Conservation (phyloP, 2,888 invertebrate genomes). For the Lamellibrachia satsuma region DNA sequence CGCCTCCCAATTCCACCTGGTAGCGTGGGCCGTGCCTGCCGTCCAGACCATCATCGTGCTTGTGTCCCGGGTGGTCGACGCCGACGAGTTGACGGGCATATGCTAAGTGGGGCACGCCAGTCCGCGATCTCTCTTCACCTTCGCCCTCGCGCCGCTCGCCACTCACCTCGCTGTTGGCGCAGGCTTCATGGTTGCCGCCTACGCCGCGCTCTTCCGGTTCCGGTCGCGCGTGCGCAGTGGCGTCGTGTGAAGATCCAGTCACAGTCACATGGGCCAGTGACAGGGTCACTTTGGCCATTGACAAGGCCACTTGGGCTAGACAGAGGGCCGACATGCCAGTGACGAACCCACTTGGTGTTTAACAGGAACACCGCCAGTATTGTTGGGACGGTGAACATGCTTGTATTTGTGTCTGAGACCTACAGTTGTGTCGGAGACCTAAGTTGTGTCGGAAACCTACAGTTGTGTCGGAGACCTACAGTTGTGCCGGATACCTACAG, state of each 20-base stretch:
- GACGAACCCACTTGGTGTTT: not conserved
- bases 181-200: constrained; percentile 77
- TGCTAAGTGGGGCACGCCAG: constrained; percentile 68
- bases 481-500: too few species aligned
- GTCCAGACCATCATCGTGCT: constrained; percentile 88
- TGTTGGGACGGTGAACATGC: not conserved
- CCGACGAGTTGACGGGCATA: constrained; percentile 90
- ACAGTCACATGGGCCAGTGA: not conserved
- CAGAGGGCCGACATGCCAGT: not conserved
- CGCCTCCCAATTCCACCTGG: constrained; percentile 78
- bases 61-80: constrained; percentile 86
- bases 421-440: too few species aligned
- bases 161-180: constrained; percentile 77
- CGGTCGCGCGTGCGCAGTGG: constrained; percentile 68
- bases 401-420: too few species aligned
- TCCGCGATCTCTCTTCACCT: constrained; percentile 59
- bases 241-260: too few species aligned
- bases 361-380: not conserved
- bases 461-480: too few species aligned
- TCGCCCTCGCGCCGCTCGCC: constrained; percentile 73
- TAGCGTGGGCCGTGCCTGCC: constrained; percentile 91
- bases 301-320: not conserved
- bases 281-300: not conserved
- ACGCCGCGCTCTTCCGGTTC: constrained; percentile 71
- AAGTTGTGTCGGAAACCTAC: too few species aligned